A percentile compares a stretch with the other conserved stretches of the same genome.
Conservation (phyloP, 2,888 invertebrate genomes). For the Pocota personata region DNA sequence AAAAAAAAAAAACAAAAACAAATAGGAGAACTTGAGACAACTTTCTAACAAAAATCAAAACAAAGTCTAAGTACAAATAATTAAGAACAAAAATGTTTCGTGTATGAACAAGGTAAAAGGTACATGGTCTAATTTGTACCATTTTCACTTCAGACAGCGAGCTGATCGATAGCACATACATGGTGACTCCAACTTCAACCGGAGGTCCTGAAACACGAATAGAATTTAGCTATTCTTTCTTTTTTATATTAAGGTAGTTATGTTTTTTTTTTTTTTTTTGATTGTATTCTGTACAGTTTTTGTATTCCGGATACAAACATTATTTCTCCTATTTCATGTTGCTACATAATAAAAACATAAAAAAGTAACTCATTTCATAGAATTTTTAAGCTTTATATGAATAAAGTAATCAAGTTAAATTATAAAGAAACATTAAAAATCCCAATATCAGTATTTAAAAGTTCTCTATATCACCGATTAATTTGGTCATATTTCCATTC, state of each 20-base stretch:
- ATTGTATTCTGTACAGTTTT: conserved; percentile 33
- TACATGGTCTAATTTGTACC: conserved; percentile 86
- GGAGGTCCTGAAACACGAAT: conserved; percentile 93
- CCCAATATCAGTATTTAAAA: conserved; percentile 16
- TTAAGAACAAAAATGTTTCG: conserved; percentile 58
- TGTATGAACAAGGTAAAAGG: conserved; percentile 75
- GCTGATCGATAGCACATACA: conserved; percentile 99
- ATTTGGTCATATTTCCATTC: conserved; percentile 32
- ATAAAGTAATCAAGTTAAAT: not conserved
- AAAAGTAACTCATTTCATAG: not conserved
- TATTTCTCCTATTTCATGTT: conserved; percentile 18
- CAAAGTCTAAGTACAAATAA: conserved; percentile 66
- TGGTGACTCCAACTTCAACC: conserved; percentile 98
- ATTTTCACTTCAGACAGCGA: conserved; percentile 99
- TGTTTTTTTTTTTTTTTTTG: conserved; percentile 42
- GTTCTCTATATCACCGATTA: conserved; percentile 11
- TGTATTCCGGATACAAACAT: conserved; percentile 11
- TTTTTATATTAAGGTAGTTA: conserved; percentile 19
- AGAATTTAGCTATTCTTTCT: conserved; percentile 74
- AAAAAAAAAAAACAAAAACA: conserved; percentile 5
- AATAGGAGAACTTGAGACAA: conserved; percentile 42
- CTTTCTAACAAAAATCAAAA: conserved; percentile 64
- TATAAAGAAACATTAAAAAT: not conserved
- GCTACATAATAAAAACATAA: not conserved
- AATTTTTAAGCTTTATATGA: not conserved